Conservation (phyloP, 2,888 invertebrate genomes). For the Agriopis marginaria region DNA sequence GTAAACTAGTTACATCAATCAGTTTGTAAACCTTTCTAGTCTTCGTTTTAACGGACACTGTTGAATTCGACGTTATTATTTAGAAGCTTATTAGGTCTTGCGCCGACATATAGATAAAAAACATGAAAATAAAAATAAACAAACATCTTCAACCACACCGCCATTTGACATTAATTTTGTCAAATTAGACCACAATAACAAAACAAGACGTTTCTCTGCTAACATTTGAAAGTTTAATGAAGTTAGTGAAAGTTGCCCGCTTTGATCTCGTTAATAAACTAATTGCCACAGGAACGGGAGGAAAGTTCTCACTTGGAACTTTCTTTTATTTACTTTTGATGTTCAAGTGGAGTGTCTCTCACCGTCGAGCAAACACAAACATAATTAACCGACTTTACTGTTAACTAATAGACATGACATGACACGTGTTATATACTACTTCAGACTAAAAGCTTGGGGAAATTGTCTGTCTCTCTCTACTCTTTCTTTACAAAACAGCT, state of each 20-base stretch:
- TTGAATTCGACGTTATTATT: too few species aligned
- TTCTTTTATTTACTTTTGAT: conserved; percentile 19
- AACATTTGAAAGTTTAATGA: background rate
- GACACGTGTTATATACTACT: background rate
- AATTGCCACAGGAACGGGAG: conserved; percentile 18
- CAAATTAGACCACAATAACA: background rate
- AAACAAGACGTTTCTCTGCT: background rate
- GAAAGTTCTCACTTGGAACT: conserved; percentile 7
- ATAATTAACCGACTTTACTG: conserved; percentile 1
- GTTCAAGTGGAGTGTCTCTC: background rate
- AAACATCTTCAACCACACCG: too few species aligned
- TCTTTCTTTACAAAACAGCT: too few species aligned
- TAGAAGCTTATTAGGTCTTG: too few species aligned
- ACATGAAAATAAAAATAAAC: too few species aligned
- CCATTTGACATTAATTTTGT: background rate
- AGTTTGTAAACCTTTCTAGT: too few species aligned
- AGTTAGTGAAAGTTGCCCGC: background rate
- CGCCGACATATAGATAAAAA: too few species aligned
- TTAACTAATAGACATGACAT: background rate
- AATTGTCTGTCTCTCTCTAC: too few species aligned
- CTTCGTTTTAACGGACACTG: too few species aligned
- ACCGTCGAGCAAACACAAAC: background rate
- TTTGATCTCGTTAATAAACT: conserved; percentile 23
- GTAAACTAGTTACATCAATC: too few species aligned
- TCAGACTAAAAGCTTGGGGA: too few species aligned